Conservation (phyloP, 2,797 vertebrate genomes). For the Chelon auratus region DNA sequence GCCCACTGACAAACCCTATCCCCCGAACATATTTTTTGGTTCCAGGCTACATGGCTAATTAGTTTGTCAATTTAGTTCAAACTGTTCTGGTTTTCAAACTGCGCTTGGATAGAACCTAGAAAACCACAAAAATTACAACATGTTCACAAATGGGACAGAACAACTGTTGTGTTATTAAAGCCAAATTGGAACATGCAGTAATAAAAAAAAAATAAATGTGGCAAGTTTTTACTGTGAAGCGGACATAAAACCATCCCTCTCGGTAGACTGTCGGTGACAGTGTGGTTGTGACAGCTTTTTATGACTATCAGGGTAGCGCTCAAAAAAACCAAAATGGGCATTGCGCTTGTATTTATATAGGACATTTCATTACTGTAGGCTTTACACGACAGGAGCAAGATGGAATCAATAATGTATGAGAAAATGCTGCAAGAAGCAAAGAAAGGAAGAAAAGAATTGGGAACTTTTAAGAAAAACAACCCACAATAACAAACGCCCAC, state of each 20-base stretch:
- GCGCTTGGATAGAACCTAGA: slow-evolving; percentile 47
- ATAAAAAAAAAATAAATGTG: slow-evolving; percentile 45
- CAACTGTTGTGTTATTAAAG: slow-evolving; percentile 49
- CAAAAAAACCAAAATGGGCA: slow-evolving; percentile 35
- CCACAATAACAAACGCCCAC: slow-evolving; percentile 1
- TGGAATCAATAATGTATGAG: slow-evolving; percentile 23
- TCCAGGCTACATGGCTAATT: slow-evolving; percentile 55
- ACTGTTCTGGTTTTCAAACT: slow-evolving; percentile 53
- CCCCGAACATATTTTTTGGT: slow-evolving; percentile 29
- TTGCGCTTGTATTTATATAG: slow-evolving; percentile 26
- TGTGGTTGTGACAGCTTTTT: slow-evolving; percentile 49
- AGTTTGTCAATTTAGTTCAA: slow-evolving; percentile 58
- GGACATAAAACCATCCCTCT: slow-evolving; percentile 45
- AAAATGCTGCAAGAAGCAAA: slow-evolving; percentile 26
- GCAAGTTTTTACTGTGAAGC: slow-evolving; percentile 40
- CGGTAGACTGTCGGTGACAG: slow-evolving; percentile 38
- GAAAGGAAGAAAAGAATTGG: background rate
- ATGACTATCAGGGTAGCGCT: slow-evolving; percentile 34
- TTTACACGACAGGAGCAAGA: slow-evolving; percentile 21
- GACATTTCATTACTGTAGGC: slow-evolving; percentile 26
- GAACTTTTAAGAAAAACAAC: background rate
- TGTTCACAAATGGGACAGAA: slow-evolving; percentile 52
- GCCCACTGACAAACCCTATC: slow-evolving; percentile 7
- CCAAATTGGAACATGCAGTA: slow-evolving; percentile 51
- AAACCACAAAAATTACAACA: slow-evolving; percentile 41